Base-by-base conservation (phyloP, 1,140 invertebrate genomes). In the Magallana gigas region DNA sequence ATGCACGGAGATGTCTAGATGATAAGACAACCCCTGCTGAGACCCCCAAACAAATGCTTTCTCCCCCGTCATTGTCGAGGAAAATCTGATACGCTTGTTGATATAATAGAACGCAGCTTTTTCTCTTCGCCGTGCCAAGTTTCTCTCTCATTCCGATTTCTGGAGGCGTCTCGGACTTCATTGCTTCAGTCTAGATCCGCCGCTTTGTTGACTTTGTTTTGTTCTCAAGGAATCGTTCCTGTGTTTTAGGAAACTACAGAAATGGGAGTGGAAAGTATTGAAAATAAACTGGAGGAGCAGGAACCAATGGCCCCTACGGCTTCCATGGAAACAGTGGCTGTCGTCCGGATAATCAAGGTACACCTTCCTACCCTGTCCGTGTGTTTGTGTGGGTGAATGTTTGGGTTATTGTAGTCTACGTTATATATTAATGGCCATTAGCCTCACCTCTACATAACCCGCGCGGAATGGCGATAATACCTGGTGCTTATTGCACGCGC, bases 1-100 rank as follows among this genome's bases (percentile, higher is more conserved):
- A 23, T 76, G 68, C 36, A 76, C 9, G 68, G 68, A 29, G 68
- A 62, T 76, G 18, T 76, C 18, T 23, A 76, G 11, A 29, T 12
- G 68, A 76, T 76, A 76, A 76, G 68, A 29, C 68, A 76, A 76
- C 68, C 68, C 68, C 68, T 76, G 23, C 68, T 29, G 68, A 76
- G 68, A 12, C 68, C 68, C 68, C 68, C 23, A 5, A 76, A 76
- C 68, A 36, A 76, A 12, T 76, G 68, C 68, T 36, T 64, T 64
- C 36, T 18, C 18, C 60, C 60, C 60, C 60, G 60, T 64, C 60
- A 18, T 76, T 76, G 68, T 76, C 68, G 68, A 76, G 23, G 36
- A 76, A 29, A 76, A 76, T 76, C 23, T 36, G 68, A 76, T 76
- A 76, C 18, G 68, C 18, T 76, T 76, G 68, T 76, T 76, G 68